These are phyloP conservation scores for Tetragonula carbonaria DNA, from an alignment of 2,888 invertebrate genomes.

Conservation along the genomic window DNA sequence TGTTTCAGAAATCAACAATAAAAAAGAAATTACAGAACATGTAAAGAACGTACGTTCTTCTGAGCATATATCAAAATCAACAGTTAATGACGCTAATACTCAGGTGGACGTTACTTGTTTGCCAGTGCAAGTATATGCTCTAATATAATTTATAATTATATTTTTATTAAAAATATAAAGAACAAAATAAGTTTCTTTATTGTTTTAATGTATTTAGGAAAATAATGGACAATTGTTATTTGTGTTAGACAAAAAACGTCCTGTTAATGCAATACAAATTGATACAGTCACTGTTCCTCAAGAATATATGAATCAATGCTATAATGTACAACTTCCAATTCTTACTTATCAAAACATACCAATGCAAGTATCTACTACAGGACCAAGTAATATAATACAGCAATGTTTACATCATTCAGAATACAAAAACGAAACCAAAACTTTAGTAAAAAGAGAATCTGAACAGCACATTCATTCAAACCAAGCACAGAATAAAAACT, in stretches of 20 bases:
- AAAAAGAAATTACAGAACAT: constrained; percentile 6
- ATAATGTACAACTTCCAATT: constrained; percentile 73
- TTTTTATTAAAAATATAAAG: neutral
- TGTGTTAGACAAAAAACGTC: constrained; percentile 66
- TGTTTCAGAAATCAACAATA: neutral
- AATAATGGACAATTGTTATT: constrained; percentile 65
- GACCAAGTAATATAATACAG: constrained; percentile 10
- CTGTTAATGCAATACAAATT: constrained; percentile 55
- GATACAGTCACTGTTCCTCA: constrained; percentile 58
- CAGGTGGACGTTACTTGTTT: constrained; percentile 32
- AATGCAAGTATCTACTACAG: constrained; percentile 60
- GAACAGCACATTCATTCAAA: neutral
- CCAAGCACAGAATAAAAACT: neutral
- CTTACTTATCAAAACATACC: constrained; percentile 71
- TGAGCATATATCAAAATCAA: constrained; percentile 1
- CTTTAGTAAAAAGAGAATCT: constrained; percentile 8
- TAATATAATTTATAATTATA: constrained; percentile 12
- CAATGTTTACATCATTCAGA: constrained; percentile 18
- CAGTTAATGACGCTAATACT: constrained; percentile 39
- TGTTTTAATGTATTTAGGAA: constrained; percentile 57
- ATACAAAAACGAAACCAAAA: neutral
- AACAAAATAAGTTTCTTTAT: constrained; percentile 13
- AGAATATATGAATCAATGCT: constrained; percentile 65
- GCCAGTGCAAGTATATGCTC: constrained; percentile 42
- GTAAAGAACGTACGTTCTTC: neutral